Evolutionary conservation across 2,888 invertebrate species (phyloP), one percentile per base, ranked within the genome.

Genomic region (Leptopilina syphax): DNA sequence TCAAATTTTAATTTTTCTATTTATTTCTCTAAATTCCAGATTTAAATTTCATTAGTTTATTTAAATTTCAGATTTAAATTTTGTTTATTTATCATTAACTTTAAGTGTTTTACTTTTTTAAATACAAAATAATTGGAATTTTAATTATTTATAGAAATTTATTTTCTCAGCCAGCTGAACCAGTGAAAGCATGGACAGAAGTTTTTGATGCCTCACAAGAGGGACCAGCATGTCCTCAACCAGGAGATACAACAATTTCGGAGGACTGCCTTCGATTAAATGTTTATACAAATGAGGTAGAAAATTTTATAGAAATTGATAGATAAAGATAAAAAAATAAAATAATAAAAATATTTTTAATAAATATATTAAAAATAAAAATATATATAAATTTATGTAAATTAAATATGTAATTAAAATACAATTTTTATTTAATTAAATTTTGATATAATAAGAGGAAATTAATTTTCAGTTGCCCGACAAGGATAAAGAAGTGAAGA

Each of bases 241-340:
- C 92, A 0, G 90, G 92, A 41, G 81, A 79, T 13, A n/a, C 6
- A 65, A 85, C 89, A 82, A 86, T 93, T 76, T 93, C 93, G 41
- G 95, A 95, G 85, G 95, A 95, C 88, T 95, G 95, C 85, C 92
- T 95, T 4, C 91, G 93, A 24, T 88, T 95, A 79, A 95, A 95
- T 83, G 93, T 95, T 0, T 95, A 94, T 84, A 93, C 93, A 0
- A 93, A 84, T 84, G 92, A 92, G 86, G 92, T 93, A 87, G 76
- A 10, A 44, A 78, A 27, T 34, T 34, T 34, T 34, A 34, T 34
- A 3, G 34, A 34, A 34, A 34, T 34, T 34, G 3, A 34, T 34
- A 34, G 34, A 34, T 34, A 34, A 34, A 34, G 3, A 68, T 18
- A 60, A 57, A n/a, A 4, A 13, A 57, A 57, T 57, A n/a, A 10